A percentile compares a stretch with the other conserved stretches of the same genome.
Evolutionary conservation across 2,797 vertebrate species (phyloP).

Genomic region (Dallia pectoralis): DNA sequence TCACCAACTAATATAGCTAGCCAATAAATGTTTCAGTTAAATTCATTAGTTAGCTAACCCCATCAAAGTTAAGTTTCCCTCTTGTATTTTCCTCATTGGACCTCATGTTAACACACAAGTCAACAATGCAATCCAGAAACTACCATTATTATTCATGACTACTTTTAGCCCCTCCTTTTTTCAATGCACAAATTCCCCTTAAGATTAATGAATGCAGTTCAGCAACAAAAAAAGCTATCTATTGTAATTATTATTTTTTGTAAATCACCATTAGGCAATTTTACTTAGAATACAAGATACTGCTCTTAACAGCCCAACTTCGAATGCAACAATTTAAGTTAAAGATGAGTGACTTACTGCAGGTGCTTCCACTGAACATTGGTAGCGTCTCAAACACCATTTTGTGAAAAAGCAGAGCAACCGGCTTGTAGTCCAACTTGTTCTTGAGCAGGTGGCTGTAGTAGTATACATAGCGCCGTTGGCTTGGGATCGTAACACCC

Average conservation of each 20-base stretch:
- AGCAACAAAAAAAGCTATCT: not conserved
- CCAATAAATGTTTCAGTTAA: too few relatives aligned
- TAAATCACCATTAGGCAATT: constrained; percentile 20
- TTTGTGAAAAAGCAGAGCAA: constrained; percentile 99
- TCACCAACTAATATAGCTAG: too few relatives aligned
- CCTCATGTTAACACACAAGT: too few relatives aligned
- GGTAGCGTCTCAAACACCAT: constrained; percentile 99
- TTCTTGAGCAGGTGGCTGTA: constrained; percentile 99
- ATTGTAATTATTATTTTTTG: not conserved
- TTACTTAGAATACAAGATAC: not conserved
- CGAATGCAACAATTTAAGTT: constrained; percentile 42
- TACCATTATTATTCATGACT: too few relatives aligned
- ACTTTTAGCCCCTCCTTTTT: too few relatives aligned
- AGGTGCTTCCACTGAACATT: constrained; percentile 99
- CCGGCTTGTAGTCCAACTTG: constrained; percentile 96
- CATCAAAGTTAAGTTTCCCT: too few relatives aligned
- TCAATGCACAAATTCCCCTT: too few relatives aligned
- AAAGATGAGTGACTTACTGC: constrained; percentile 88
- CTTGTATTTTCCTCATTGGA: too few relatives aligned
- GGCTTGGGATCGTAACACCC: constrained; percentile 99
- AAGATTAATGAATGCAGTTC: constrained; percentile 8
- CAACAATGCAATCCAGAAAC: too few relatives aligned
- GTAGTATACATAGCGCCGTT: constrained; percentile 98
- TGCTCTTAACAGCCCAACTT: not conserved
- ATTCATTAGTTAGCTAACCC: too few relatives aligned